These are phyloP conservation scores for Pempheris klunzingeri DNA, from an alignment of 2,797 vertebrate species.

Conservation along the genomic window DNA sequence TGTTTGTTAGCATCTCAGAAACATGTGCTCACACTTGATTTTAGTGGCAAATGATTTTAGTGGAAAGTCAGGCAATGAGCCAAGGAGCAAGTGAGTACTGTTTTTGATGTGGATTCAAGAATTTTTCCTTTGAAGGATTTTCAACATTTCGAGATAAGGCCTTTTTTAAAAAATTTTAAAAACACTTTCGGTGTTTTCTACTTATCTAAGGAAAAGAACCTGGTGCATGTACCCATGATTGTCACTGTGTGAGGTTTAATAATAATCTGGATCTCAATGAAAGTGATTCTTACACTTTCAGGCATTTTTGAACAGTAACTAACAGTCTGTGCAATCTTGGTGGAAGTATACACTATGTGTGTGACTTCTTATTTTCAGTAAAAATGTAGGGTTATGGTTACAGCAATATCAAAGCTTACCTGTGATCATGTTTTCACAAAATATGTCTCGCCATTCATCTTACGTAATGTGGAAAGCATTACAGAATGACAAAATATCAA, in stretches of 20 bases:
- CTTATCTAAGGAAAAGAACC: neutral
- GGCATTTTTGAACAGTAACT: neutral
- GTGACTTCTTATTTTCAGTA: neutral
- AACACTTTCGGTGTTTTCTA: neutral
- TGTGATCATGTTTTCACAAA: neutral
- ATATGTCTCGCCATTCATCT: neutral
- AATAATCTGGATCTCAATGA: neutral
- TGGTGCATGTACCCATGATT: neutral
- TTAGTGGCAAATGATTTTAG: neutral
- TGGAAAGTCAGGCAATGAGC: conserved; percentile 11
- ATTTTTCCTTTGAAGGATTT: neutral
- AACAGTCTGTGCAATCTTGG: neutral
- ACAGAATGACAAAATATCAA: neutral
- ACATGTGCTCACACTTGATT: neutral
- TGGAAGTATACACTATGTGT: neutral
- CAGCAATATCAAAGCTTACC: neutral
- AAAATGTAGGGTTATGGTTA: neutral
- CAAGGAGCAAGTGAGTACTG: neutral
- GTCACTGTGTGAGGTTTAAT: neutral
- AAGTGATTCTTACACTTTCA: neutral
- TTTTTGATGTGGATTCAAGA: conserved; percentile 2
- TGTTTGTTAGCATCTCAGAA: neutral
- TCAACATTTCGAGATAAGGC: conserved; percentile 25
- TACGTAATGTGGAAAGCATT: neutral
- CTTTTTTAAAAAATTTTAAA: neutral